phyloP scores from a whole-genome alignment of 2,797 vertebrate genomes.

The Cygnus olor region DNA sequence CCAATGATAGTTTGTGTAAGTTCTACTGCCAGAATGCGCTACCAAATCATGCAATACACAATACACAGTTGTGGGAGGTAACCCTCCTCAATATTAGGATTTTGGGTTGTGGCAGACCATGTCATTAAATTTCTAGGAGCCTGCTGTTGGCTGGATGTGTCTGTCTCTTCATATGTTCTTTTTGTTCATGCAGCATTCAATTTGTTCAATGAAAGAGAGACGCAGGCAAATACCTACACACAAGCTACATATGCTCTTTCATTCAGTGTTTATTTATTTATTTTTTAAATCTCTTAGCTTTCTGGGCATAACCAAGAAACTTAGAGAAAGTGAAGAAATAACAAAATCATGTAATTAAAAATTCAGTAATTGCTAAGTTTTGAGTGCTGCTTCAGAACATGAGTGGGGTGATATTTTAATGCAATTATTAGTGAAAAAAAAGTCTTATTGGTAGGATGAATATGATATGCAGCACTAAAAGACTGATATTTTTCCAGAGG shows the following conservation, averaged over 20 bases:
- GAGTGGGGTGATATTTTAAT: slow-evolving; percentile 45
- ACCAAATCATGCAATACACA: not conserved
- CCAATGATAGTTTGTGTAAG: not conserved
- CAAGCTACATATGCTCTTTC: not conserved
- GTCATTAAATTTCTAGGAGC: not conserved
- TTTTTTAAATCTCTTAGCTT: not conserved
- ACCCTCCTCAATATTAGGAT: not conserved
- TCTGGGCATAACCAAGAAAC: not conserved
- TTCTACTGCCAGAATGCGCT: not conserved
- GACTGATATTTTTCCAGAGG: slow-evolving; percentile 27
- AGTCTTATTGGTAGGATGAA: not conserved
- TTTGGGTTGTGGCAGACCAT: not conserved
- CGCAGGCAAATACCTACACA: not conserved
- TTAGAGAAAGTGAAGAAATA: not conserved
- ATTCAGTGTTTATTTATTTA: not conserved
- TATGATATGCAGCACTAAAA: not conserved
- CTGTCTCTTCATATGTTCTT: not conserved
- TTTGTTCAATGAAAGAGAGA: not conserved
- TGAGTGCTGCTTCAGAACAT: slow-evolving; percentile 38
- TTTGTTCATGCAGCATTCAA: not conserved
- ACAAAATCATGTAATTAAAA: slow-evolving; percentile 32
- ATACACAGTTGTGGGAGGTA: not conserved
- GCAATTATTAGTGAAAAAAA: slow-evolving; percentile 25
- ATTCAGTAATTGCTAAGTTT: slow-evolving; percentile 26
- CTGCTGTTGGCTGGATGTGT: not conserved